Percentiles rank a stretch among this genome's conserved stretches.
phyloP scores from a whole-genome alignment of 1,140 invertebrate species.

The Sogatella furcifera region DNA sequence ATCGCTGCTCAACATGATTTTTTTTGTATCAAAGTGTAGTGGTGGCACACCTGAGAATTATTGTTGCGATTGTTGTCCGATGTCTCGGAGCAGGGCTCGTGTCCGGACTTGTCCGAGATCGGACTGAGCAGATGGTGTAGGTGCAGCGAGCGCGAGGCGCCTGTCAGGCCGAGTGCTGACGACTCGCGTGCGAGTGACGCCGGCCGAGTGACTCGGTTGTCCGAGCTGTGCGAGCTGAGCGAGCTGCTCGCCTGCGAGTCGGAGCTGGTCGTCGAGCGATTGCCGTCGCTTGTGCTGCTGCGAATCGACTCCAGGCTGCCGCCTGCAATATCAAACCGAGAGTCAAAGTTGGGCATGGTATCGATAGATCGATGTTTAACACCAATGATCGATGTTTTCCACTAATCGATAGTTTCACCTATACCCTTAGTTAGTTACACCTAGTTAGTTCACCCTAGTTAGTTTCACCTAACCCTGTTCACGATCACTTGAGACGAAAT shows the following conservation, averaged over 20 bases:
- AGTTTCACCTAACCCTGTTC: too few species aligned
- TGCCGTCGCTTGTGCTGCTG: slow-evolving; percentile 71
- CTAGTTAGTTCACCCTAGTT: too few species aligned
- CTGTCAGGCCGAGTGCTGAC: slow-evolving; percentile 27
- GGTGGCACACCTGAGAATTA: too few species aligned
- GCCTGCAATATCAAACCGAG: slow-evolving; percentile 28
- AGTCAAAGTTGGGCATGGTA: too few species aligned
- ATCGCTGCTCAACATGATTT: too few species aligned
- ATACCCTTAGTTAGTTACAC: too few species aligned
- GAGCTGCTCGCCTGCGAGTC: slow-evolving; percentile 64
- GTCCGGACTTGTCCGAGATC: slow-evolving; percentile 82
- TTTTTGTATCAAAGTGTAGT: too few species aligned
- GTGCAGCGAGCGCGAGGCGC: slow-evolving; percentile 44
- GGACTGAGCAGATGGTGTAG: slow-evolving; percentile 68
- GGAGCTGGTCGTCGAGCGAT: slow-evolving; percentile 66
- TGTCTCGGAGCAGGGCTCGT: slow-evolving; percentile 67
- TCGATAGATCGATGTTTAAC: too few species aligned
- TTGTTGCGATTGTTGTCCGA: slow-evolving; percentile 58
- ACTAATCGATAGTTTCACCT: too few species aligned
- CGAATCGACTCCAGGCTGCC: slow-evolving; percentile 73
- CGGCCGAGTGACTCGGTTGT: slow-evolving; percentile 41
- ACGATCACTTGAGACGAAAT: too few species aligned
- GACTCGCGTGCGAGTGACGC: slow-evolving; percentile 31
- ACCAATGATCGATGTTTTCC: too few species aligned
- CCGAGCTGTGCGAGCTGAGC: slow-evolving; percentile 70